Evolutionary conservation across 2,888 invertebrate species (phyloP).

Genomic region (Dolichomitus sp.): DNA sequence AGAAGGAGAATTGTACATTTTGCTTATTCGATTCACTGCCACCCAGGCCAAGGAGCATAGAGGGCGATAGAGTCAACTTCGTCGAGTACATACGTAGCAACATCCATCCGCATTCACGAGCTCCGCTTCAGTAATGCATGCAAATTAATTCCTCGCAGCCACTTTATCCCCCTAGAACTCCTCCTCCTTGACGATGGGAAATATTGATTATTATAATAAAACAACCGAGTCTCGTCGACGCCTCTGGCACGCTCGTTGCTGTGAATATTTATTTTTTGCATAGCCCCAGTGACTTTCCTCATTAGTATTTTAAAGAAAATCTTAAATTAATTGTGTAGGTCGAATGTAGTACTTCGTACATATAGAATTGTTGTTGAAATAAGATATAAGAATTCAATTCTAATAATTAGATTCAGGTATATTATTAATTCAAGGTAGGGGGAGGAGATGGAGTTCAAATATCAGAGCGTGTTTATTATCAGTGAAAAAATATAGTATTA

Average conservation of each 20-base stretch:
- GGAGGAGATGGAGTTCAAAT: too few relatives aligned
- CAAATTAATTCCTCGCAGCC: constrained; percentile 60
- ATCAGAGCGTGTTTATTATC: too few relatives aligned
- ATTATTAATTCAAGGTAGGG: not conserved
- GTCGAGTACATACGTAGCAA: constrained; percentile 37
- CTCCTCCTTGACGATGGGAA: constrained; percentile 53
- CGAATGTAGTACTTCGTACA: not conserved
- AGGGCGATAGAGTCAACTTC: constrained; percentile 8
- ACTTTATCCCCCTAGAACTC: constrained; percentile 40
- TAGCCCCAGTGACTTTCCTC: not conserved
- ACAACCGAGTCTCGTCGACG: constrained; percentile 32
- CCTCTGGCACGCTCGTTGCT: constrained; percentile 23
- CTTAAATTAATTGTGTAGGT: not conserved
- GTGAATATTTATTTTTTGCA: constrained; percentile 15
- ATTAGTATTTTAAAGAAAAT: not conserved
- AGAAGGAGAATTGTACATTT: not conserved
- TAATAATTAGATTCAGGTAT: not conserved
- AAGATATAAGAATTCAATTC: not conserved
- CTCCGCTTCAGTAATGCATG: constrained; percentile 51
- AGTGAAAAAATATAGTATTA: too few relatives aligned
- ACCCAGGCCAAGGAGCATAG: not conserved
- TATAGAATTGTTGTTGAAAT: not conserved
- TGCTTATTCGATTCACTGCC: constrained; percentile 1
- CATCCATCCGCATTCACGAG: constrained; percentile 36
- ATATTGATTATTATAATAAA: constrained; percentile 69